phyloP scores from a whole-genome alignment of 2,113 vertebrate genomes.

The Caracal caracal region DNA sequence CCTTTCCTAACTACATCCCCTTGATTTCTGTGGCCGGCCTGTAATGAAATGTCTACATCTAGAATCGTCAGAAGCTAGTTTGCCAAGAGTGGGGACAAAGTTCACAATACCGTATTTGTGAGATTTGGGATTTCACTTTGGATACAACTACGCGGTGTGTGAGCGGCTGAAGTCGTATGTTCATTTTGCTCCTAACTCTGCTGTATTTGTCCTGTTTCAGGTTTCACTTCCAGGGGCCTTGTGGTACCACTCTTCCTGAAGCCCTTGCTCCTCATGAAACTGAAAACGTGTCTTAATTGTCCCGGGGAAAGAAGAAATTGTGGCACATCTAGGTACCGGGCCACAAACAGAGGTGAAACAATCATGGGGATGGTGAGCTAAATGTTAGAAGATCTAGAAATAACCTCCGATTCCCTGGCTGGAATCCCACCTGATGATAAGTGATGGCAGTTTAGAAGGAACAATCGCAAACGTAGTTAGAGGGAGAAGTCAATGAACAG shows the following conservation, averaged over 20 bases:
- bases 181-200: neutral
- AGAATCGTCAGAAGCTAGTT: neutral
- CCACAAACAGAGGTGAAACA: neutral
- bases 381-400: neutral
- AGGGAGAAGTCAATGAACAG: neutral
- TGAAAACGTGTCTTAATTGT: constrained; percentile 85
- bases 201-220: constrained; percentile 80
- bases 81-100: neutral
- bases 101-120: neutral
- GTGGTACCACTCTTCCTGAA: constrained; percentile 92
- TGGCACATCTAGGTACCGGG: neutral
- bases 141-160: neutral
- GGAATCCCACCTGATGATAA: neutral
- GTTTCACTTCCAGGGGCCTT: constrained; percentile 94
- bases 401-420: neutral
- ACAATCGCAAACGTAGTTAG: neutral
- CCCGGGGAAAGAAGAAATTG: neutral
- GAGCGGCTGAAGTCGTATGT: neutral
- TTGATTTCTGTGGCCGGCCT: neutral
- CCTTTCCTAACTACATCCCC: neutral
- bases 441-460: neutral
- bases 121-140: neutral
- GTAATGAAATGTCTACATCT: neutral
- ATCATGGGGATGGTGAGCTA: neutral
- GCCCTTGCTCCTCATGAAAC: constrained; percentile 91